Percentiles rank a stretch among this genome's conserved stretches.
These are phyloP conservation scores for Ephydatia muelleri DNA, from an alignment of 37 sponge, comb jelly and placozoan species.

Conservation along the genomic window DNA sequence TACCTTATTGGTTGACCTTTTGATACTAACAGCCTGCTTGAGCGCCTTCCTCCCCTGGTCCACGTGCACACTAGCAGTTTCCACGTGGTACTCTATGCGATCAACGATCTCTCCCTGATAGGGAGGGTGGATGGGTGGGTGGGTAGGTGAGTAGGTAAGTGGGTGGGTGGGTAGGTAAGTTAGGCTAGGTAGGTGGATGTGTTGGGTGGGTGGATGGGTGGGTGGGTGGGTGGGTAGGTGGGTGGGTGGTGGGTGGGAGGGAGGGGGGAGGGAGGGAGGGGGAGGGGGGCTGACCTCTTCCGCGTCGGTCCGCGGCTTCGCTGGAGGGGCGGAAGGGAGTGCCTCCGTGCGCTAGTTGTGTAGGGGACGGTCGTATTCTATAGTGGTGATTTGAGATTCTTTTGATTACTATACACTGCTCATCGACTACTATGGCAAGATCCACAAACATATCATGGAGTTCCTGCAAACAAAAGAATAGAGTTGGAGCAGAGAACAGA, in stretches of 20 bases:
- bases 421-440: constrained; percentile 81
- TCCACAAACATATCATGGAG: constrained; percentile 91
- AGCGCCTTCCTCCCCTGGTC: constrained; percentile 25
- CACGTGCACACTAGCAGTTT: constrained; percentile 72
- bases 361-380: no score
- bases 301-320: no score
- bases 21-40: no score
- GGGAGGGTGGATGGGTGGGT: not conserved
- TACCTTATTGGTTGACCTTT: not conserved
- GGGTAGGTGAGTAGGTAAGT: not conserved
- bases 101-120: constrained; percentile 82
- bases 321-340: no score
- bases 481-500: not conserved
- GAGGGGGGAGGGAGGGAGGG: not conserved
- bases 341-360: no score
- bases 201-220: not conserved
- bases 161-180: no score
- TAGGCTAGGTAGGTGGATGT: no score
- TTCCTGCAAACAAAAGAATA: no score
- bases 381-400: not conserved
- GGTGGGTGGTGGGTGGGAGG: not conserved
- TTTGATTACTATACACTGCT: constrained; percentile 63
- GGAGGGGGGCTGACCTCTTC: no score
- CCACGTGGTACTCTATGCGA: constrained; percentile 76
- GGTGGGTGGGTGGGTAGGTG: not conserved